Base-by-base conservation (phyloP, 2,888 invertebrate species). In the Caenorhabditis plicata region DNA sequence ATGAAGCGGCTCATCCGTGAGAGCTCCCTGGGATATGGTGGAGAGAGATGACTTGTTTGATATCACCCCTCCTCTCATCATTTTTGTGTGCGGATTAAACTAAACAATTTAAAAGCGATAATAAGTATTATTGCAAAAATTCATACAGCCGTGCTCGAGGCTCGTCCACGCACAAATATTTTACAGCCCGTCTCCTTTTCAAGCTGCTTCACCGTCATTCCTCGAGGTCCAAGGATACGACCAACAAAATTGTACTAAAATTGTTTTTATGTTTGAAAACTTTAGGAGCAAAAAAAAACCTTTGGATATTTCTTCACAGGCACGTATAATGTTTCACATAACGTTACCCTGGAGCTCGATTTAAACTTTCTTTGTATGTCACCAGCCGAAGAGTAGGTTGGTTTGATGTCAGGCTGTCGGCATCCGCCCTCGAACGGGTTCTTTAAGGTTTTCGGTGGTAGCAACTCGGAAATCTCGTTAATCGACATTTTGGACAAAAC, bases 221-320 rank as follows among this genome's bases (percentile, higher is more conserved):
- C 98, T 80, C 98, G 88, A 71, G 96, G 96, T 43, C 98, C 98
- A 82, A 98, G 87, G 86, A 98, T 96, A 86, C 96, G 88, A 81
- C 96, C 98, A 81, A 98, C 96, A 85, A 98, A 98, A 86, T 98
- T 98, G 86, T 96, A 98, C 95, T n/a, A n/a, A n/a, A n/a, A n/a
- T n/a, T n/a, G n/a, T n/a, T n/a, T n/a, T n/a, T n/a, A n/a, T n/a
- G n/a, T n/a, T n/a, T n/a, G n/a, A n/a, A n/a, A n/a, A n/a, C n/a
- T n/a, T n/a, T n/a, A n/a, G n/a, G n/a, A n/a, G n/a, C n/a, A n/a
- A n/a, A n/a, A n/a, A n/a, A n/a, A n/a, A n/a, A n/a, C n/a, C n/a
- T 52, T 55, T 13, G 62, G 62, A 25, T 52, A 62, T 22, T 52
- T 51, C 8, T 55, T 41, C 11, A 62, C 62, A 7, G 62, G 62